These are phyloP conservation scores for Neopipo cinnamomea DNA, from an alignment of 2,113 vertebrate species.

Conservation along the genomic window DNA sequence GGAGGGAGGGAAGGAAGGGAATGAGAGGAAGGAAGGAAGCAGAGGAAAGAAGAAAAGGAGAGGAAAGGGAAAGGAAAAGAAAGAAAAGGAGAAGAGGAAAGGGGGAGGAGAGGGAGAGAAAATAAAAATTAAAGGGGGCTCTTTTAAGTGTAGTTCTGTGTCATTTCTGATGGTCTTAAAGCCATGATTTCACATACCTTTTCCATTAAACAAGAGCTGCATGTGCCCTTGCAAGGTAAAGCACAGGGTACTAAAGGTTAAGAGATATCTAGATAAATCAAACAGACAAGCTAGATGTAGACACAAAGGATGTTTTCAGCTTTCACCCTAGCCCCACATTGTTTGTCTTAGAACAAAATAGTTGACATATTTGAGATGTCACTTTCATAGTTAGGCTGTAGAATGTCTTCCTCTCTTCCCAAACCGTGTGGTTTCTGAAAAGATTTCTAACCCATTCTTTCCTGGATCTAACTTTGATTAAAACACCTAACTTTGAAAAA, in stretches of 20 bases:
- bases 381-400: neutral
- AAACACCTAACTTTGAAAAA: neutral
- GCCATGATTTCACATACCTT: neutral
- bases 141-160: neutral
- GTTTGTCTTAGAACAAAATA: neutral
- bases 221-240: neutral
- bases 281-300: neutral
- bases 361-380: neutral
- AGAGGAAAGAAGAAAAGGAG: neutral
- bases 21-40: too few relatives aligned
- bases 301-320: neutral
- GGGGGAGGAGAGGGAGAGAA: neutral
- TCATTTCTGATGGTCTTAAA: neutral
- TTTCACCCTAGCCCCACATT: neutral
- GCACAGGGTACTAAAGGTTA: neutral
- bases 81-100: neutral
- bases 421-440: neutral
- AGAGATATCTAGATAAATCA: neutral
- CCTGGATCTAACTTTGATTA: neutral
- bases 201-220: neutral
- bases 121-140: neutral
- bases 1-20: neutral
- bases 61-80: too few relatives aligned
- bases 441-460: neutral
- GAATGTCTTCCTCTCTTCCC: neutral